phyloP scores from a whole-genome alignment of 2,113 vertebrate species.

The Rhombomys opimus region DNA sequence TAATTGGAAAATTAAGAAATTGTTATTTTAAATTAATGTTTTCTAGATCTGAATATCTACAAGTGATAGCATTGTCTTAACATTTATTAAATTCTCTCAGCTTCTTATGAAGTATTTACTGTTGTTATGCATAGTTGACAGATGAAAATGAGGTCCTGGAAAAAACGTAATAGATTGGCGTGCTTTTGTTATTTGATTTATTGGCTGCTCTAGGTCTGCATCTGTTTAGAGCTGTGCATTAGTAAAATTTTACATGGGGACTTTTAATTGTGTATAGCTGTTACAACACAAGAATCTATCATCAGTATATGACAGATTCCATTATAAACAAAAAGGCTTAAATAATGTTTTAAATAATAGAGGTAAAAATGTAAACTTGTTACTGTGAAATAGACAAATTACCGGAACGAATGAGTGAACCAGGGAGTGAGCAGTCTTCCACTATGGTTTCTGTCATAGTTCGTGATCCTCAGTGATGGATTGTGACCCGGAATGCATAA shows the following conservation, averaged over 20 bases:
- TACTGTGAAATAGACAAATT: neutral
- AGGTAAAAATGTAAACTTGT: conserved; percentile 34
- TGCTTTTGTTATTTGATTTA: neutral
- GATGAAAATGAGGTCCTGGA: neutral
- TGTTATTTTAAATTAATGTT: neutral
- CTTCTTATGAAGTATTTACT: neutral
- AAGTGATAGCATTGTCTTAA: conserved; percentile 14
- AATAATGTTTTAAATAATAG: conserved; percentile 33
- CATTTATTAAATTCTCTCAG: conserved; percentile 1
- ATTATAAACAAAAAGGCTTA: neutral
- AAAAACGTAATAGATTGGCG: neutral
- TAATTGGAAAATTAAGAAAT: conserved; percentile 11
- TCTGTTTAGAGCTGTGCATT: neutral
- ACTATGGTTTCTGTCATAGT: neutral
- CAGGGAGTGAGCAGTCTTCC: neutral
- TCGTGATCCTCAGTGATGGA: neutral
- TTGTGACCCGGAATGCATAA: neutral
- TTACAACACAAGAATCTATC: neutral
- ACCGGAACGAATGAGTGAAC: neutral
- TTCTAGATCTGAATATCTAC: neutral
- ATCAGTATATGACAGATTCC: neutral
- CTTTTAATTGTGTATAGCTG: neutral
- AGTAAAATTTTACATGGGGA: neutral
- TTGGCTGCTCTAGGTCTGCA: neutral
- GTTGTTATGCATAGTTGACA: neutral